These are phyloP conservation scores for Macrobrachium rosenbergii DNA, from an alignment of 1,140 invertebrate genomes.

Conservation along the genomic window DNA sequence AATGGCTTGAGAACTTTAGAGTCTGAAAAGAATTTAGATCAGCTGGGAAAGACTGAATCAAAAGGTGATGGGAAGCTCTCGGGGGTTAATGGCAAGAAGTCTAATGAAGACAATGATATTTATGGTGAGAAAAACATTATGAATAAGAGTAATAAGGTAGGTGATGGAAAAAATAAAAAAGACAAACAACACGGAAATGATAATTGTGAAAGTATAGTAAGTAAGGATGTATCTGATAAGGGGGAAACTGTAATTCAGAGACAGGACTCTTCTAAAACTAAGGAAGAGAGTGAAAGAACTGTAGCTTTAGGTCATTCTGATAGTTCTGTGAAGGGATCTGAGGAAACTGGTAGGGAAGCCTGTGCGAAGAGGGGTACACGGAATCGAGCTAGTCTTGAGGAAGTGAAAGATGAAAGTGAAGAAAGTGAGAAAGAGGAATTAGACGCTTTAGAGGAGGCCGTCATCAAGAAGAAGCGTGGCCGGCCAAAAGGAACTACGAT, in stretches of 20 bases:
- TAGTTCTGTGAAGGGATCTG: background rate
- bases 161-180: slow-evolving; percentile 15
- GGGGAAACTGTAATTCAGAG: no score
- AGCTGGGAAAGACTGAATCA: background rate
- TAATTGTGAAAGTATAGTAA: slow-evolving; percentile 1
- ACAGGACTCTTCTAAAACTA: background rate
- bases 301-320: background rate
- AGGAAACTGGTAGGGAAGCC: background rate
- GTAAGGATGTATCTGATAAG: background rate
- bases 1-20: slow-evolving; percentile 57
- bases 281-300: slow-evolving; percentile 1
- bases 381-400: background rate
- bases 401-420: background rate
- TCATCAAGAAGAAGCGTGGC: background rate
- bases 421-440: no score
- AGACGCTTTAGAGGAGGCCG: no score
- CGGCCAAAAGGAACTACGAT: background rate
- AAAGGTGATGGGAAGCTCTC: slow-evolving; percentile 28
- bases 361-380: background rate
- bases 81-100: slow-evolving; percentile 55
- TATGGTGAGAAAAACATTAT: slow-evolving; percentile 26
- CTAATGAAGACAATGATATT: slow-evolving; percentile 16
- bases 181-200: background rate
- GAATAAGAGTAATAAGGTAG: background rate
- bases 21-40: slow-evolving; percentile 28